Conservation (phyloP, 2,888 invertebrate species). For the Phanerotoma sp. region DNA sequence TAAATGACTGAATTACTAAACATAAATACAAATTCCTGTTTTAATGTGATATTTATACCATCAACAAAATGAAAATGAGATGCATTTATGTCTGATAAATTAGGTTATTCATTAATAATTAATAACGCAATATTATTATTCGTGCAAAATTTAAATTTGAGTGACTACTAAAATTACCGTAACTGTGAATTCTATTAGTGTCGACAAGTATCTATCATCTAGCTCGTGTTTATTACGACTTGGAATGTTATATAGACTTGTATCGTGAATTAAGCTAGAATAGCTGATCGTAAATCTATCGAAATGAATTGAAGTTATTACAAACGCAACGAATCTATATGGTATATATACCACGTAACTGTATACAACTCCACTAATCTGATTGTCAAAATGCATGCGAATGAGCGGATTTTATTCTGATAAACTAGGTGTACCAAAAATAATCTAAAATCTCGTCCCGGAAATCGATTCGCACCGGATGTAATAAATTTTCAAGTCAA, state of each 20-base stretch:
- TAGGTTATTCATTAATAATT: neutral
- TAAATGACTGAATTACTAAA: no score
- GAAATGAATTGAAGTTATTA: no score
- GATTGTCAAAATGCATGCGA: conserved; percentile 6
- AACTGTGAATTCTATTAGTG: conserved; percentile 13
- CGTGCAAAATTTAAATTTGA: neutral
- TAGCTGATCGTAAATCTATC: no score
- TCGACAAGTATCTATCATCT: conserved; percentile 19
- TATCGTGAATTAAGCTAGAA: no score
- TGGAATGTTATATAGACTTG: conserved; percentile 1
- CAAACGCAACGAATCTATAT: no score
- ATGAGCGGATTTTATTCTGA: neutral
- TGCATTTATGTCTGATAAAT: no score
- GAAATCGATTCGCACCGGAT: conserved; percentile 26
- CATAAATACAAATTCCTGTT: no score
- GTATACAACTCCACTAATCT: conserved; percentile 3
- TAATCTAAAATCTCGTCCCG: conserved; percentile 18
- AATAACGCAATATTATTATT: neutral
- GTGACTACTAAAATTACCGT: neutral
- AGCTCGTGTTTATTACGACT: conserved; percentile 2
- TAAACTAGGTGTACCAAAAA: conserved; percentile 6
- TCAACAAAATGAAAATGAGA: no score
- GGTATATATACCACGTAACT: neutral
- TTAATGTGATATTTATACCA: no score
- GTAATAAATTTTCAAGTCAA: conserved; percentile 27